Evolutionary conservation across 1,140 invertebrate species (phyloP), one percentile per base, ranked within the genome.

Genomic region (Brachionus koreanus): DNA sequence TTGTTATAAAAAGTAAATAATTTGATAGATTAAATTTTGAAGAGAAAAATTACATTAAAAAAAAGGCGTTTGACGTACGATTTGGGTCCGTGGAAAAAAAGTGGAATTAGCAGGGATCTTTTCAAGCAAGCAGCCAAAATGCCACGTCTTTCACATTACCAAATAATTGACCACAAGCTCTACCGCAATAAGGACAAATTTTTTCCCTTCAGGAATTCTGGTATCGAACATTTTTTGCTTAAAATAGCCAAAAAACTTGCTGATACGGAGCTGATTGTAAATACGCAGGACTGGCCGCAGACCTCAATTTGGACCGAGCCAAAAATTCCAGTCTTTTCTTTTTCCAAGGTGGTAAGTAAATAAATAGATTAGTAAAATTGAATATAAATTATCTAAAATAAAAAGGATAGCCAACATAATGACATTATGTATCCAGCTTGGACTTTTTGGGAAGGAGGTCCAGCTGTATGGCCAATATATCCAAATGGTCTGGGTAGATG

Each of bases 381-480:
- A 79, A 25, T 3, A 29, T 75, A 63, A 35, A 46, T 81, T 74
- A 1, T 83, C 12, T 69, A 29, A 42, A 29, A 46, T 29, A 35
- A 6, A 37, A 35, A 39, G 74, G 91, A 94, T 92, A 13, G 85
- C 87, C 65, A 94, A 16, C 94, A 95, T 88, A 91, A 91, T 87
- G 96, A 98, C 86, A 96, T 98, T 82, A 94, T 93, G 91, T 98
- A 97, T 90, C 96, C 96, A 65, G 93, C 96, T 0, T 98, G 96
- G 96, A 93, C 94, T 37, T 98, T 98, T 89, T 97, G 95, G 95
- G 94, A 95, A 89, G 96, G 96, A 61, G 96, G 96, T 1, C 96
- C 96, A 52, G 96, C 96, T 3, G 97, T 98, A 84, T 88, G 87
- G 87, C 92, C 92, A 61, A 88, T 97, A 6, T 96, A 97, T 89